Evolutionary conservation across 30 jellyfish, hydroid and myxozoan species (phyloP).

Genomic region (Clytia hemisphaerica): DNA sequence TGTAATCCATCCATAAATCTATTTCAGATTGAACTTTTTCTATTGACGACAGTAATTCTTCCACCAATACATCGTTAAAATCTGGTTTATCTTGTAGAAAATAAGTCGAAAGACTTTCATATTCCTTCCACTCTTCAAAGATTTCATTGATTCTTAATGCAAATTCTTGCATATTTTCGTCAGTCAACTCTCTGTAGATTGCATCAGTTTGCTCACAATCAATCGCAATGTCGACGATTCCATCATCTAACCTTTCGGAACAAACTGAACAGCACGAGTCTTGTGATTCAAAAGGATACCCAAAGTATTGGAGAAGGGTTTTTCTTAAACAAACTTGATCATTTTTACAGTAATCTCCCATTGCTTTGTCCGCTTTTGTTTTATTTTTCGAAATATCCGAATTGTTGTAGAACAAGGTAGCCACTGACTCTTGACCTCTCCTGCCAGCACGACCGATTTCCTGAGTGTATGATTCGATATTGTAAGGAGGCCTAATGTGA

Average conservation of each 20-base stretch:
- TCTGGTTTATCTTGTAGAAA: no score
- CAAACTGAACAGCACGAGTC: not conserved
- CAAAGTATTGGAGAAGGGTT: not conserved
- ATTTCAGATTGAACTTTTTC: no score
- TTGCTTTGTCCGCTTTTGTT: not conserved
- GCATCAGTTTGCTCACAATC: no score
- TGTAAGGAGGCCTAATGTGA: conserved; percentile 20
- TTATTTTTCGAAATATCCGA: conserved; percentile 8
- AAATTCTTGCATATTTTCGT: no score
- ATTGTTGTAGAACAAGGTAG: conserved; percentile 9
- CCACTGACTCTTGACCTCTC: not conserved
- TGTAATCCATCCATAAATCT: not conserved
- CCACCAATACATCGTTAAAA: no score
- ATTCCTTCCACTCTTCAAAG: no score
- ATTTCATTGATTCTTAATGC: no score
- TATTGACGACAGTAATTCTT: no score
- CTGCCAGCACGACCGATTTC: conserved; percentile 29
- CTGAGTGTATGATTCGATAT: conserved; percentile 15
- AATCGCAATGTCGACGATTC: not conserved
- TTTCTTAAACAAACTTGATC: conserved; percentile 15
- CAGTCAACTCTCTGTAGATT: no score
- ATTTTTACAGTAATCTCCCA: conserved; percentile 10
- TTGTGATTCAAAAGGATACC: not conserved
- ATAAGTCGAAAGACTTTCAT: no score
- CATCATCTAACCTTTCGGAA: not conserved